phyloP scores from a whole-genome alignment of 2,797 vertebrate species.

The Ambastaia sidthimunki region DNA sequence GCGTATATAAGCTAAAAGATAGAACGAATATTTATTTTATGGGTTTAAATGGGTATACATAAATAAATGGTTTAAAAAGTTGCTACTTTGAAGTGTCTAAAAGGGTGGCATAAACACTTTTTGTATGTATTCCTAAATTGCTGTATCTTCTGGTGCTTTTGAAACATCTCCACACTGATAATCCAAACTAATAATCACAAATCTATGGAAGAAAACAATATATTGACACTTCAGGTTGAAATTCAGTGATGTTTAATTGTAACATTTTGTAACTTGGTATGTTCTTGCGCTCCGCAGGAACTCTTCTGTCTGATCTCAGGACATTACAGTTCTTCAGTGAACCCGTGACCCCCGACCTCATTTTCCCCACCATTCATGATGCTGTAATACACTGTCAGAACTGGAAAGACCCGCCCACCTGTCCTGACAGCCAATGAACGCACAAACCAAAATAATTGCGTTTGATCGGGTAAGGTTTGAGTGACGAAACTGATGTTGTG shows the following conservation, averaged over 20 bases:
- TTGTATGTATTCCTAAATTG: no score
- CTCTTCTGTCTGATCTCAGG: constrained; percentile 81
- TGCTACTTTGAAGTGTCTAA: no score
- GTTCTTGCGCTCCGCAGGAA: constrained; percentile 72
- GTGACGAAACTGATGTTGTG: not conserved
- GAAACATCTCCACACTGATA: constrained; percentile 33
- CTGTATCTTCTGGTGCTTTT: not conserved
- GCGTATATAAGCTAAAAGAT: no score
- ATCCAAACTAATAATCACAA: not conserved
- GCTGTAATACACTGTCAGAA: constrained; percentile 84
- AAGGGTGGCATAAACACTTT: no score
- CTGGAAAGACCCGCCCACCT: not conserved
- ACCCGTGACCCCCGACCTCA: constrained; percentile 70
- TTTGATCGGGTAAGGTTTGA: not conserved
- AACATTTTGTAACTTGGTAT: not conserved
- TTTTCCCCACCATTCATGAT: constrained; percentile 90
- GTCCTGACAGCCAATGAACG: not conserved
- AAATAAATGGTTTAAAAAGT: no score
- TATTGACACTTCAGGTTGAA: no score
- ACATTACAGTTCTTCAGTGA: constrained; percentile 84
- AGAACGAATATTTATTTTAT: no score
- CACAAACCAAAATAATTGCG: not conserved
- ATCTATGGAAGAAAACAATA: not conserved
- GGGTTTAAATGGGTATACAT: no score
- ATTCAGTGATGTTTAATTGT: not conserved